Percentiles rank a stretch among this genome's conserved stretches.
These are phyloP conservation scores for Drosophila meridiana DNA, from an alignment of 2,888 invertebrate species.

Conservation along the genomic window DNA sequence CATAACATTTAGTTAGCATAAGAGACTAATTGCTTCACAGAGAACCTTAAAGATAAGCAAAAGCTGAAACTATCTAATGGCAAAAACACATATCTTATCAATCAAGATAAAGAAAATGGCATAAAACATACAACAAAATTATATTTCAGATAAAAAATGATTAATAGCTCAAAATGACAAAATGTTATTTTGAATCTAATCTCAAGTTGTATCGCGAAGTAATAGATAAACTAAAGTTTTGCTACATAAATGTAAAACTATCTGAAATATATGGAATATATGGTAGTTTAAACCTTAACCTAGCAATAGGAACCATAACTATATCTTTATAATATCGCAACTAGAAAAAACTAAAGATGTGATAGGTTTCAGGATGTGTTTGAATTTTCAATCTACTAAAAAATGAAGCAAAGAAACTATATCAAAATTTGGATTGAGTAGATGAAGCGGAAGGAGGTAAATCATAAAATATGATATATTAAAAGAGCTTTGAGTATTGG, in stretches of 20 bases:
- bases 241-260: neutral
- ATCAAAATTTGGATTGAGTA: no score
- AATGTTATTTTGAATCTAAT: slow-evolving; percentile 55
- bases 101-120: slow-evolving; percentile 18
- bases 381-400: no score
- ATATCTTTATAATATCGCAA: no score
- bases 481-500: no score
- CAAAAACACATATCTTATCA: slow-evolving; percentile 36
- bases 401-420: no score
- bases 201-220: slow-evolving; percentile 11
- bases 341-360: no score
- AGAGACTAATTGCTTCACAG: slow-evolving; percentile 46
- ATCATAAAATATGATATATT: no score
- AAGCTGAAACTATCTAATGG: neutral
- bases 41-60: neutral
- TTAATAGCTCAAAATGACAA: neutral
- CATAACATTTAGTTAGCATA: slow-evolving; percentile 52
- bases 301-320: no score
- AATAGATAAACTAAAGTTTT: neutral
- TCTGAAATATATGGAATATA: no score
- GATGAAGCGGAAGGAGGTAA: no score
- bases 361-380: no score
- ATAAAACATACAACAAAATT: neutral
- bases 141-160: neutral
- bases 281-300: no score